A percentile compares a stretch with the other conserved stretches of the same genome.
These are phyloP conservation scores for Prinia subflava DNA, from an alignment of 2,113 vertebrate species.

Conservation along the genomic window DNA sequence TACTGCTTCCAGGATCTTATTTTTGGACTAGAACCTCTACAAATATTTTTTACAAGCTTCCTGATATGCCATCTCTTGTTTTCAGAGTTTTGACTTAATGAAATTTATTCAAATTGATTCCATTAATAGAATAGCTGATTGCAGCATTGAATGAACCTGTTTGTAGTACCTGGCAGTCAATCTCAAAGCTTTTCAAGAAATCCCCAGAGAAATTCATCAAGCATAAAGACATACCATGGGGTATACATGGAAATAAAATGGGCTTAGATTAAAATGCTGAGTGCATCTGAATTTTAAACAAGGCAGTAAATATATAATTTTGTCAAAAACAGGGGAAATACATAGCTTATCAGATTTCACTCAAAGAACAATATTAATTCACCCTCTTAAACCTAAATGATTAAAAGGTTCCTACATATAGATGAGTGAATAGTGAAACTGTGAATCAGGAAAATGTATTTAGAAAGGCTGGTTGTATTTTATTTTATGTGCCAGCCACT, in stretches of 20 bases:
- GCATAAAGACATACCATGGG: background rate
- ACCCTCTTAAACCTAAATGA: background rate
- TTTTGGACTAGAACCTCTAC: background rate
- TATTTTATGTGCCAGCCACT: background rate
- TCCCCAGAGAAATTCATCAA: slow-evolving; percentile 19
- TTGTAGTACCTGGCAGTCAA: slow-evolving; percentile 44
- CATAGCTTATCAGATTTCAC: background rate
- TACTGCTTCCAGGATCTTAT: background rate
- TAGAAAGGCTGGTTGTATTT: background rate
- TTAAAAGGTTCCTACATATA: background rate
- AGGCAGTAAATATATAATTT: background rate
- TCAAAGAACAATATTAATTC: background rate
- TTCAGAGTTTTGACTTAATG: slow-evolving; percentile 1
- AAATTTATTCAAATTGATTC: slow-evolving; percentile 48
- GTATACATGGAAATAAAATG: slow-evolving; percentile 6
- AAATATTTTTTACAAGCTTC: background rate
- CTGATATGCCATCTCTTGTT: background rate
- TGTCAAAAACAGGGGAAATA: background rate
- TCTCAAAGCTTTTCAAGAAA: slow-evolving; percentile 30
- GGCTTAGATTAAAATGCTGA: slow-evolving; percentile 2
- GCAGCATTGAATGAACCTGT: slow-evolving; percentile 35
- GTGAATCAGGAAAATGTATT: background rate
- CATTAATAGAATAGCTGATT: slow-evolving; percentile 49
- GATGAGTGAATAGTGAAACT: background rate
- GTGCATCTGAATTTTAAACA: background rate